phyloP scores from a whole-genome alignment of 2,888 invertebrate species.

The Elgonia sp. region DNA sequence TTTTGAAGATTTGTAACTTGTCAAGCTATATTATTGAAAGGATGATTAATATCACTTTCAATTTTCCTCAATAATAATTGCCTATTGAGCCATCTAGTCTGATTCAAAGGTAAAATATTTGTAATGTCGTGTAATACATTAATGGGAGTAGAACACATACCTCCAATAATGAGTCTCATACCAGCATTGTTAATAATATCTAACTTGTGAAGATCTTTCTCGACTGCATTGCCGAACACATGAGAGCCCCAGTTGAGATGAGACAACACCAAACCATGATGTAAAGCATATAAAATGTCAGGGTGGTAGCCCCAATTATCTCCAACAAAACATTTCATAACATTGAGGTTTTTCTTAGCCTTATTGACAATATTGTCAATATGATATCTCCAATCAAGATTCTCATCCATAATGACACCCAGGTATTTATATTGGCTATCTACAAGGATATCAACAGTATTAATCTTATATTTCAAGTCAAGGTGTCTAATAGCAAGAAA shows the following conservation, averaged over 20 bases:
- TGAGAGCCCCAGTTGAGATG: not conserved
- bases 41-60: too few relatives aligned
- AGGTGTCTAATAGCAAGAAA: not conserved
- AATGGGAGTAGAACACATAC: not conserved
- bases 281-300: not conserved
- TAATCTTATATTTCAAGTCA: not conserved
- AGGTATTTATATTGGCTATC: not conserved
- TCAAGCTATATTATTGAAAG: too few relatives aligned
- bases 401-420: not conserved
- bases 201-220: not conserved
- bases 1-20: too few relatives aligned
- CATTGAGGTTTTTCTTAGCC: not conserved
- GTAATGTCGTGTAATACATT: slow-evolving; percentile 1
- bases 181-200: not conserved
- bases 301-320: not conserved
- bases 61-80: too few relatives aligned
- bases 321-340: not conserved
- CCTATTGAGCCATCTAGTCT: not conserved
- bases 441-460: not conserved
- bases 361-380: not conserved
- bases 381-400: not conserved
- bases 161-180: not conserved
- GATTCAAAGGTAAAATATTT: not conserved
- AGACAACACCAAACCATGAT: not conserved
- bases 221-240: not conserved